Base-by-base conservation (phyloP, 2,797 vertebrate species). In the Etheostoma nigrum region DNA sequence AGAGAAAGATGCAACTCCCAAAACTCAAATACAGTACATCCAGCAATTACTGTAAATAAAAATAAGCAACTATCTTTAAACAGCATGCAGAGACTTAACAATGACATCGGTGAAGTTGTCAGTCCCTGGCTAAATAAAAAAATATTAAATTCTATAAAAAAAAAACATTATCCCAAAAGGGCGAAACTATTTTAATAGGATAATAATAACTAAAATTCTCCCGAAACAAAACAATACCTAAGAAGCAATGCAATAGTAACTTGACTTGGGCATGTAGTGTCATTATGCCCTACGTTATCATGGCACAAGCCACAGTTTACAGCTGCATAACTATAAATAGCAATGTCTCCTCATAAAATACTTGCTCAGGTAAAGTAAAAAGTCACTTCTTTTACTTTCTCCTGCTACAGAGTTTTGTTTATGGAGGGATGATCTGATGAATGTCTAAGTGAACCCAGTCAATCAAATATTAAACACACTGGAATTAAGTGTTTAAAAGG, bases 1-100 rank as follows among this genome's bases (percentile, higher is more conserved):
- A 47, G 18, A 54, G 40, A n/a, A 67, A 67, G 62, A 49, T 16
- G 30, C 62, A 54, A 23, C 21, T 40, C n/a, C 21, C 48, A 54
- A 67, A 61, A 61, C 42, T 27, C 42, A 71, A 48, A 60, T 12
- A 33, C 5, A 65, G 33, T 8, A 48, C 16, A 74, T 42, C 27
- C 4, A 55, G 49, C 48, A 54, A 69, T 49, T 51, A 30, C 42
- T 30, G 4, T 25, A 54, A 67, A 3, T 42, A 52, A 58, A 62
- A 19, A 18, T 18, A 6, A 14, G 67, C 18, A 4, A 23, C 4
- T 8, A 6, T 65, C 47, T 45, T 60, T 66, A 33, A 44, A 33
- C 64, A 33, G 2, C 25, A 51, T 13, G 47, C 45, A 33, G 19
- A 25, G 30, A 19, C 44, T n/a, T 67, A 25, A 30, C 11, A 47